Evolutionary conservation across 1,140 invertebrate species (phyloP), one percentile per base, ranked within the genome.

Genomic region (Hyposmocoma kahamanoa): DNA sequence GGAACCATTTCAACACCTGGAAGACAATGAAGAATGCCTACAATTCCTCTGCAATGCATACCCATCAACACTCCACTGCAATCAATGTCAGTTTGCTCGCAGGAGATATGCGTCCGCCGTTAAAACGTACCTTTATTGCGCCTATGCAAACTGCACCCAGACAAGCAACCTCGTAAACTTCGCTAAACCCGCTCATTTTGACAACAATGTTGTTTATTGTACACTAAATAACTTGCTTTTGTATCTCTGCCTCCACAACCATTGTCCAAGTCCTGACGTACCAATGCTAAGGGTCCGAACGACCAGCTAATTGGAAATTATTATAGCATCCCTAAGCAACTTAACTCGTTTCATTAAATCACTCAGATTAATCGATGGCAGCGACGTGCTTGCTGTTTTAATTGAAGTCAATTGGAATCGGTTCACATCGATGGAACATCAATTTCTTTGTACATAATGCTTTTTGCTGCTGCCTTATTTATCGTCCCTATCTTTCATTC

Each of bases 281-380:
- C 48, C 47, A 36, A 53, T 46, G 53, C 45, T 43, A 46, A 47
- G 47, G 53, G 53, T 47, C 48, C 47, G 28, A 53, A 51, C 50
- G 57, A 55, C 48, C 54, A 53, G 51, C 55, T 75, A 72, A 78
- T 75, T 75, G 51, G 62, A 66, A 72, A 62, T 72, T 78, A 73
- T 73, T 53, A 62, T 54, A 47, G 38, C 43, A 26, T 48, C 32
- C 41, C n/a, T 45, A 54, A 54, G 57, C 56, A 42, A 69, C 61
- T 50, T 38, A 46, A 53, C 51, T 59, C 56, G 54, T 47, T 61
- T 62, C 44, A 53, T 62, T 78, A 74, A 75, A 72, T 78, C 72
- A 73, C 49, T 47, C 58, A 57, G 63, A 72, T 62, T 67, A 62
- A 72, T 70, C 64, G 50, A 45, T 50, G 62, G 59, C 56, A 50